phyloP scores from a whole-genome alignment of 2,888 invertebrate genomes.

The Scaptomyza caliginosa region DNA sequence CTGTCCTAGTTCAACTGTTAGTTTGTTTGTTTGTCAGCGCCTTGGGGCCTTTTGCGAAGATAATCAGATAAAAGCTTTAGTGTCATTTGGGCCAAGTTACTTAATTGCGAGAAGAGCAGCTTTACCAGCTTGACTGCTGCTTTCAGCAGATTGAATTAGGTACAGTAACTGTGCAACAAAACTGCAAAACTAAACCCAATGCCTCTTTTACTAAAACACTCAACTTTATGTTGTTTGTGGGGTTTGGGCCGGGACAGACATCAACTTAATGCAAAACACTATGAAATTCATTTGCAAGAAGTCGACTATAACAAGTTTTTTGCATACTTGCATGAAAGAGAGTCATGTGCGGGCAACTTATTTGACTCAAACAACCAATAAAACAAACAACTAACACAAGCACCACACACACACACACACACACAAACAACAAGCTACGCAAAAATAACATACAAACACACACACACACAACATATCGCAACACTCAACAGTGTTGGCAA shows the following conservation, averaged over 20 bases:
- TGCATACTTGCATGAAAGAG: conserved; percentile 5
- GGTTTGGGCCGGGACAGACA: conserved; percentile 19
- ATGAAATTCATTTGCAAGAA: conserved; percentile 53
- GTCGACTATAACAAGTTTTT: conserved; percentile 4
- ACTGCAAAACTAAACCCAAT: conserved; percentile 3
- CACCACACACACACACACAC: conserved; percentile 1
- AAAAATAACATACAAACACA: neutral
- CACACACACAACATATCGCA: conserved; percentile 5
- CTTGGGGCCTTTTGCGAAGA: conserved; percentile 52
- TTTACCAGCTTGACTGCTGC: conserved; percentile 19
- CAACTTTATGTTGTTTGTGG: neutral
- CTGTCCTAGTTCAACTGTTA: conserved; percentile 38
- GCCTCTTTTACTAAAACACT: neutral
- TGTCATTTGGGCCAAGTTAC: conserved; percentile 67
- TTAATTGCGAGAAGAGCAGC: conserved; percentile 66
- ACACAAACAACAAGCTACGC: conserved; percentile 8
- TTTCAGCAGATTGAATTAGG: conserved; percentile 37
- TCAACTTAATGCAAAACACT: conserved; percentile 55
- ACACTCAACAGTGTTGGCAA: conserved; percentile 11
- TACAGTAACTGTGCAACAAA: conserved; percentile 13
- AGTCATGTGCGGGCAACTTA: conserved; percentile 14
- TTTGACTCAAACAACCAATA: conserved; percentile 48
- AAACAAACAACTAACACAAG: conserved; percentile 19
- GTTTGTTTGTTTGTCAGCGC: conserved; percentile 45
- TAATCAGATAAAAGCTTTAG: conserved; percentile 76